Conservation (phyloP, 1,140 invertebrate species). For the Brachionus asplanchnoidis region DNA sequence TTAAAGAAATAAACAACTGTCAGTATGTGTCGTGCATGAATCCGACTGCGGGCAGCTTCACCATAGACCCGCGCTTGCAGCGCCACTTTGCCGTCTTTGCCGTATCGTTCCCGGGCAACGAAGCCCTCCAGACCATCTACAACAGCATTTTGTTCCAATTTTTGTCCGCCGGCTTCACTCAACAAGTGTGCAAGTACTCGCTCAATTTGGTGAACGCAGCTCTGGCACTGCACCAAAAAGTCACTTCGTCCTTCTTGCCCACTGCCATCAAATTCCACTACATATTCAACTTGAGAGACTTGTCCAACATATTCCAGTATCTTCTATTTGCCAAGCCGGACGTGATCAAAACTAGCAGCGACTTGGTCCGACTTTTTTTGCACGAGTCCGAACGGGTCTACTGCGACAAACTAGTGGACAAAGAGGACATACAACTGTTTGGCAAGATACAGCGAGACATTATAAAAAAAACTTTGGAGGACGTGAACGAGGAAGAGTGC, state of each 20-base stretch:
- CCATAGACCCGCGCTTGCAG: slow-evolving; percentile 80
- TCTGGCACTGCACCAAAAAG: slow-evolving; percentile 76
- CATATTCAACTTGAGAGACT: slow-evolving; percentile 86
- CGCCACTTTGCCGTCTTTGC: slow-evolving; percentile 90
- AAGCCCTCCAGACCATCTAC: slow-evolving; percentile 82
- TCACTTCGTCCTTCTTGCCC: slow-evolving; percentile 77
- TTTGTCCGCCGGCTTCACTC: slow-evolving; percentile 70
- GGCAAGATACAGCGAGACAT: slow-evolving; percentile 33
- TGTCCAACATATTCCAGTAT: slow-evolving; percentile 72
- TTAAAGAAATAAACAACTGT: slow-evolving; percentile 93
- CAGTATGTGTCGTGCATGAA: slow-evolving; percentile 97
- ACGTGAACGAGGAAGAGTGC: slow-evolving; percentile 19
- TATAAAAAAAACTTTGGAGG: slow-evolving; percentile 77
- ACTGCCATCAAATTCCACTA: slow-evolving; percentile 95
- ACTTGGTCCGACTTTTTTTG: slow-evolving; percentile 16
- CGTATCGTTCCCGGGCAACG: slow-evolving; percentile 78
- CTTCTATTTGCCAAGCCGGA: slow-evolving; percentile 40
- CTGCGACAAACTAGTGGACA: slow-evolving; percentile 41
- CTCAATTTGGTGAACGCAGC: slow-evolving; percentile 73
- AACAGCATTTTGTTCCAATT: slow-evolving; percentile 71
- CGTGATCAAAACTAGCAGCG: neutral
- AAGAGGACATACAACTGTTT: slow-evolving; percentile 24
- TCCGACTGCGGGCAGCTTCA: slow-evolving; percentile 90
- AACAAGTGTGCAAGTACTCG: slow-evolving; percentile 59
- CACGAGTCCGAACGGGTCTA: slow-evolving; percentile 41